A percentile compares a stretch with the other conserved stretches of the same genome.
Evolutionary conservation across 2,113 vertebrate genomes (phyloP).

Genomic region (Gopherus flavomarginatus): DNA sequence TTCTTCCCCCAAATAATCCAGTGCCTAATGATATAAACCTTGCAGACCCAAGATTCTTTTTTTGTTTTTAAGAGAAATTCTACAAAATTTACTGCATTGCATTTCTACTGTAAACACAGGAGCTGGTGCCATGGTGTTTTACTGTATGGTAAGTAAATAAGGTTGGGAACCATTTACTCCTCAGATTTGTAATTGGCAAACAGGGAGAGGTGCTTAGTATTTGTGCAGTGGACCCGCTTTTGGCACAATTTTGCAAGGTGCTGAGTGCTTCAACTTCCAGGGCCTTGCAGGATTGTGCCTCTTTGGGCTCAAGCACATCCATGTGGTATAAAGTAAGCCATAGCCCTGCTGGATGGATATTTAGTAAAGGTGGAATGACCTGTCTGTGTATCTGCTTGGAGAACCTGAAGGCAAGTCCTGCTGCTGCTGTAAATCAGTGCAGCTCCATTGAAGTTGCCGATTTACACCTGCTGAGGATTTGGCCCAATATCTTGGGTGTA

Average conservation of each 20-base stretch:
- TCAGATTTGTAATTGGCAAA: not conserved
- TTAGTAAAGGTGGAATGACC: not conserved
- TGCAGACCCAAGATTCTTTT: constrained; percentile 64
- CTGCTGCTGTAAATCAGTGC: not conserved
- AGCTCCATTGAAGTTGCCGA: not conserved
- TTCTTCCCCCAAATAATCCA: constrained; percentile 10
- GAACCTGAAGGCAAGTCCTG: fast-evolving
- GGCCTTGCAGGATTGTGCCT: not conserved
- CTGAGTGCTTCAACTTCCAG: not conserved
- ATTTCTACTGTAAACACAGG: constrained; percentile 81
- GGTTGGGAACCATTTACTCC: not conserved
- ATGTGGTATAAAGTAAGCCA: not conserved
- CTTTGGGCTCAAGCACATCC: not conserved
- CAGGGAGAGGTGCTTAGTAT: not conserved
- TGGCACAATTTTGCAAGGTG: not conserved
- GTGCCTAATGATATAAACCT: constrained; percentile 32
- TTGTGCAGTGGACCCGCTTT: not conserved
- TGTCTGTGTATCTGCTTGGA: not conserved
- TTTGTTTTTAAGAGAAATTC: constrained; percentile 71
- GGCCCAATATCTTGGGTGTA: not conserved
- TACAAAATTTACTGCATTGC: constrained; percentile 79
- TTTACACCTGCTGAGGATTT: not conserved
- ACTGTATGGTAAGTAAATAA: constrained; percentile 76
- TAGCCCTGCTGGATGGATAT: not conserved
- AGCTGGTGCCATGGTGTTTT: constrained; percentile 73